Evolutionary conservation across 2,113 vertebrate species (phyloP).

Genomic region (Brachyistius frenatus): DNA sequence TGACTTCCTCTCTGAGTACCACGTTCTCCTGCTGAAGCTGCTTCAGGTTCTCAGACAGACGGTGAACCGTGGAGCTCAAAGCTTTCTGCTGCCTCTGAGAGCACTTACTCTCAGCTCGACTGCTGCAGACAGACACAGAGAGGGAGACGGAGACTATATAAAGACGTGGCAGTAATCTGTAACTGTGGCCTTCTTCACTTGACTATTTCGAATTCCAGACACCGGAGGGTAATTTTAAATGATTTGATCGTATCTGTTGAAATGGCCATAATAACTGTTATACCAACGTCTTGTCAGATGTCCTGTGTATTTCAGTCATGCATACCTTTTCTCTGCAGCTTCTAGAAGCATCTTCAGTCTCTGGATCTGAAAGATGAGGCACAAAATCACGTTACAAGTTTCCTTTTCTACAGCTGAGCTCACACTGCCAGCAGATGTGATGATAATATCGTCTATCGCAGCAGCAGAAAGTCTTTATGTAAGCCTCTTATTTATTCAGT

Average conservation of each 20-base stretch:
- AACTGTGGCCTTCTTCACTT: too few relatives aligned
- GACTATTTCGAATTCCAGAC: too few relatives aligned
- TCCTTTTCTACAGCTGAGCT: slow-evolving; percentile 15
- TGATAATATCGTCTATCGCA: background rate
- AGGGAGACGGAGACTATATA: background rate
- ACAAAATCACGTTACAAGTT: background rate
- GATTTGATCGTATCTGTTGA: too few relatives aligned
- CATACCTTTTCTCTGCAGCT: slow-evolving; percentile 87
- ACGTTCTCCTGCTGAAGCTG: slow-evolving; percentile 90
- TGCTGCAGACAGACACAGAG: slow-evolving; percentile 48
- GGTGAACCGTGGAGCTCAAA: slow-evolving; percentile 85
- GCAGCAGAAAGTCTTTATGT: background rate
- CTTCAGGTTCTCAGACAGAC: slow-evolving; percentile 87
- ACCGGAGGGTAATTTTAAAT: too few relatives aligned
- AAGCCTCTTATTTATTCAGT: background rate
- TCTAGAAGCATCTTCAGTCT: slow-evolving; percentile 89
- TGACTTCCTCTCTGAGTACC: slow-evolving; percentile 87
- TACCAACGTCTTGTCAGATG: background rate
- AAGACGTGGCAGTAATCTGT: background rate
- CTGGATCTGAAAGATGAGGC: slow-evolving; percentile 85
- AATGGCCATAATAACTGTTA: background rate
- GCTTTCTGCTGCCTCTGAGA: slow-evolving; percentile 85
- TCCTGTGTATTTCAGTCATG: background rate
- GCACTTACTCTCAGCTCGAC: slow-evolving; percentile 82
- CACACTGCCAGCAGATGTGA: background rate